A percentile compares a stretch with the other conserved stretches of the same genome.
Conservation (phyloP, 2,888 invertebrate species). For the Meteorus colon region DNA sequence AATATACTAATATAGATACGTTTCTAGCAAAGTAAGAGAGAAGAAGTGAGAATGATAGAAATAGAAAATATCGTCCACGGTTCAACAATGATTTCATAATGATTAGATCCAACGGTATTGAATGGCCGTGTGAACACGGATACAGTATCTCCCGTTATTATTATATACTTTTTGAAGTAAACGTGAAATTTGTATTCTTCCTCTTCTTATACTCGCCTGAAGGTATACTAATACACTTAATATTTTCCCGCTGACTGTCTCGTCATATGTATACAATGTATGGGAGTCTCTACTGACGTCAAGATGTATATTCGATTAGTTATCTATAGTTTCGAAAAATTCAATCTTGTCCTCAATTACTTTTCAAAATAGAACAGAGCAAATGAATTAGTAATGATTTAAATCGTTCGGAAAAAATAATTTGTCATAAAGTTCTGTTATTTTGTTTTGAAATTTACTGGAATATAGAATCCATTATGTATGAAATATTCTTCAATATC, state of each 20-base stretch:
- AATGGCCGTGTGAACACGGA: constrained; percentile 48
- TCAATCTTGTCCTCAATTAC: too few species aligned
- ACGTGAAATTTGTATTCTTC: constrained; percentile 14
- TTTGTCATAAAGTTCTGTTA: too few species aligned
- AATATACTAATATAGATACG: not conserved
- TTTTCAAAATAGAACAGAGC: too few species aligned
- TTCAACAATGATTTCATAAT: constrained; percentile 59
- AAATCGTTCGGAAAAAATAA: too few species aligned
- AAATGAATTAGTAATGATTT: too few species aligned
- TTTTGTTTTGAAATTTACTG: not conserved
- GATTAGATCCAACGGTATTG: constrained; percentile 57
- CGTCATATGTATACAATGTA: not conserved
- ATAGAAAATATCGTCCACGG: constrained; percentile 16
- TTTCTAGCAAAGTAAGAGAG: not conserved
- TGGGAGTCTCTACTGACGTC: constrained; percentile 11
- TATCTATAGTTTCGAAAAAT: not conserved
- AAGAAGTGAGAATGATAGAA: not conserved
- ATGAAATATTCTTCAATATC: not conserved
- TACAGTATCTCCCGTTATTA: constrained; percentile 50
- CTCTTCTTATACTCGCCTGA: not conserved
- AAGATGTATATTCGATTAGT: not conserved
- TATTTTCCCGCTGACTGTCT: not conserved
- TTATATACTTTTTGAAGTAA: constrained; percentile 19
- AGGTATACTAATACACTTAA: not conserved
- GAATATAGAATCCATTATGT: not conserved